phyloP scores from a whole-genome alignment of 2,113 vertebrate species.

The Sitta europaea region DNA sequence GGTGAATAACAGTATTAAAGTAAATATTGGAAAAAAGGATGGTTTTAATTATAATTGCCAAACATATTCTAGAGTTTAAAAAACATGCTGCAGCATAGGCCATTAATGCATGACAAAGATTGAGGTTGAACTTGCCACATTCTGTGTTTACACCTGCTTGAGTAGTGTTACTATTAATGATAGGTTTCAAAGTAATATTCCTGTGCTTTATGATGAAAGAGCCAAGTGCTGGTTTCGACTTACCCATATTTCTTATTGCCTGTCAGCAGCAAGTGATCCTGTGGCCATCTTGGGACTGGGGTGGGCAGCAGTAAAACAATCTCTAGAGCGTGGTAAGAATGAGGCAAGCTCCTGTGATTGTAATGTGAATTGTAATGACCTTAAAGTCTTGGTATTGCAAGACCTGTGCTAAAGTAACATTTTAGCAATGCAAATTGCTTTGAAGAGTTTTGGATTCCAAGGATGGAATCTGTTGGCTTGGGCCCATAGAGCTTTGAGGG shows the following conservation, averaged over 20 bases:
- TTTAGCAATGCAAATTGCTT: not conserved
- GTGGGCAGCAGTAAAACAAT: not conserved
- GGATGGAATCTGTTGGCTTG: not conserved
- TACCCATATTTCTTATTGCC: not conserved
- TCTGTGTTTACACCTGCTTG: not conserved
- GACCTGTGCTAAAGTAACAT: not conserved
- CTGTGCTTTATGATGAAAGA: not conserved
- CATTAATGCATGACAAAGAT: not conserved
- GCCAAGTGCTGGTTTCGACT: not conserved
- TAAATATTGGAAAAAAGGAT: not conserved
- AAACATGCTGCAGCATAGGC: not conserved
- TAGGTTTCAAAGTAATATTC: not conserved
- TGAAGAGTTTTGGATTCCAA: not conserved
- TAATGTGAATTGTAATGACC: not conserved
- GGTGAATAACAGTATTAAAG: not conserved
- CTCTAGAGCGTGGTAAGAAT: not conserved
- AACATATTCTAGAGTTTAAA: not conserved
- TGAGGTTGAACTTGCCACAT: not conserved
- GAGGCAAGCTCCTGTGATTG: not conserved
- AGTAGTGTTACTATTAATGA: not conserved
- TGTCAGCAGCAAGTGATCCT: not conserved
- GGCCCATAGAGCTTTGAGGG: not conserved
- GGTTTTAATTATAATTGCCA: not conserved
- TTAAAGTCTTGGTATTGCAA: not conserved
- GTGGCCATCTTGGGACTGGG: not conserved